phyloP scores from a whole-genome alignment of 2,888 invertebrate genomes.

The Limenitis camilla region DNA sequence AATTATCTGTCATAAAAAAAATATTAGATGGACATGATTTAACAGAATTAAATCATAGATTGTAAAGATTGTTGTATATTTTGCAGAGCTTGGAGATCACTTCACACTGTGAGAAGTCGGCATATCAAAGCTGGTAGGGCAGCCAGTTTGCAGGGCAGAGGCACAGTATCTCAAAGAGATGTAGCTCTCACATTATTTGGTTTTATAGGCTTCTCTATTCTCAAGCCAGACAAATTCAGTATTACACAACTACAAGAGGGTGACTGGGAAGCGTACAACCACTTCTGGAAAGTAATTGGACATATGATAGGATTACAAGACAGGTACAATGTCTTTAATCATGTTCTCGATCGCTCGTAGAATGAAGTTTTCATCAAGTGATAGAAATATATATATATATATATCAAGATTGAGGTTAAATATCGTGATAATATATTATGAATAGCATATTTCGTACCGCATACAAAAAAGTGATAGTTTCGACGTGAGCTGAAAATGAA shows the following conservation, averaged over 20 bases:
- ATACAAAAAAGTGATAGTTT: no score
- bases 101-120: constrained; percentile 74
- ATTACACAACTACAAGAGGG: constrained; percentile 67
- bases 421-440: no score
- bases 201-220: constrained; percentile 81
- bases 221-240: constrained; percentile 76
- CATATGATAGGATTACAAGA: constrained; percentile 85
- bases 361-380: no score
- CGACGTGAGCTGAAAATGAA: no score
- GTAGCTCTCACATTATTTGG: constrained; percentile 87
- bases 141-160: constrained; percentile 42
- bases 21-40: no score
- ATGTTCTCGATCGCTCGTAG: no score
- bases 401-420: no score
- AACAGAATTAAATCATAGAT: no score
- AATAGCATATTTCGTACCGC: no score
- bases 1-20: no score
- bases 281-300: constrained; percentile 86
- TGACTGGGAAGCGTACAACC: constrained; percentile 80
- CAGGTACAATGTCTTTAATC: constrained; percentile 45
- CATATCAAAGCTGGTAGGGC: constrained; percentile 75
- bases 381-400: no score
- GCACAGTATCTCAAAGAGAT: constrained; percentile 81
- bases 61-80: not conserved
- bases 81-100: constrained; percentile 75